Percentiles rank a stretch among this genome's conserved stretches.
These are phyloP conservation scores for Meandrusa payeni DNA, from an alignment of 2,888 invertebrate species.

Conservation along the genomic window DNA sequence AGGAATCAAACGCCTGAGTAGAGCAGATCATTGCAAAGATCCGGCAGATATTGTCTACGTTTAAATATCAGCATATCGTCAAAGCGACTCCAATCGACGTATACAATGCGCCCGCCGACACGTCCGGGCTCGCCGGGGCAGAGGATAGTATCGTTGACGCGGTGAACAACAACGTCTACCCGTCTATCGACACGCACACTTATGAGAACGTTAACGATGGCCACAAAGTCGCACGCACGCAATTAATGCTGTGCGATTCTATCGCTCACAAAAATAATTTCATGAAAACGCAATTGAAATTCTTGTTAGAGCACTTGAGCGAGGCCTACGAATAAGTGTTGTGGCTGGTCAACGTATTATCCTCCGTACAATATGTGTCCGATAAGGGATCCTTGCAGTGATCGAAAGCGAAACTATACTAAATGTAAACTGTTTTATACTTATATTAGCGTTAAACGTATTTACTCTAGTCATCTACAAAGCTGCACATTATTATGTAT, in stretches of 20 bases:
- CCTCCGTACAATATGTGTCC: constrained; percentile 72
- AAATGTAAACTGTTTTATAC: constrained; percentile 71
- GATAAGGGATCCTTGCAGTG: constrained; percentile 80
- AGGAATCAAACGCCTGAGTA: constrained; percentile 95
- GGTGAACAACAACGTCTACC: constrained; percentile 51
- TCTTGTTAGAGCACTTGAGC: constrained; percentile 83
- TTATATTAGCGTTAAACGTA: constrained; percentile 63
- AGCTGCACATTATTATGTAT: constrained; percentile 71
- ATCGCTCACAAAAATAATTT: constrained; percentile 73
- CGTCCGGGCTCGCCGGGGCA: constrained; percentile 52
- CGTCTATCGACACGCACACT: constrained; percentile 44
- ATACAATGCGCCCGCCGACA: constrained; percentile 63
- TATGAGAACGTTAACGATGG: constrained; percentile 57
- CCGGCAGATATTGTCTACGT: constrained; percentile 88
- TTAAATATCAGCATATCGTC: constrained; percentile 84
- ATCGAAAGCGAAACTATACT: constrained; percentile 69
- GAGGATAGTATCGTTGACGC: constrained; percentile 68
- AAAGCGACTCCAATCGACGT: constrained; percentile 74
- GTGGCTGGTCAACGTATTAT: constrained; percentile 67
- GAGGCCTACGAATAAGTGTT: constrained; percentile 82
- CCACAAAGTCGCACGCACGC: constrained; percentile 71
- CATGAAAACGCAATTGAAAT: constrained; percentile 79
- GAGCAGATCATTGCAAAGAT: constrained; percentile 92
- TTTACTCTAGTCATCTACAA: constrained; percentile 79
- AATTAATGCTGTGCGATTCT: constrained; percentile 70